Conservation (phyloP, 2,888 invertebrate genomes). For the Drosophila helvetica region DNA sequence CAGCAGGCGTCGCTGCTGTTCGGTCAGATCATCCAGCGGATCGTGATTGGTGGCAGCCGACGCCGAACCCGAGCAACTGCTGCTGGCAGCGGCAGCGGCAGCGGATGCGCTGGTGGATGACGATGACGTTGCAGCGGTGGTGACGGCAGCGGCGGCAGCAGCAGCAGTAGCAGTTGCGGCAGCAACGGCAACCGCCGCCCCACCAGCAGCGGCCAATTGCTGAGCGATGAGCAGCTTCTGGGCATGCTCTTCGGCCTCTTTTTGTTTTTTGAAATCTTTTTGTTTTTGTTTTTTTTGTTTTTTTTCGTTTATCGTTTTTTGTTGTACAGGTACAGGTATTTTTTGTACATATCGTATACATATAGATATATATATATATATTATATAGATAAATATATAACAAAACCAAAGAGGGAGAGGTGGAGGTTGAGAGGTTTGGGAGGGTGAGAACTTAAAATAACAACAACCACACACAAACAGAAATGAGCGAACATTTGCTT, state of each 20-base stretch:
- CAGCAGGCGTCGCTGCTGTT: conserved; percentile 80
- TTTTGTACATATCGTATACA: conserved; percentile 9
- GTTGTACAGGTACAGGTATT: conserved; percentile 17
- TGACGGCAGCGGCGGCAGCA: conserved; percentile 25
- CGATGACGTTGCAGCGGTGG: conserved; percentile 29
- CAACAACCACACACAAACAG: conserved; percentile 1
- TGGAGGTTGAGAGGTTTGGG: neutral
- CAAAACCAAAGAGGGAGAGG: conserved; percentile 2
- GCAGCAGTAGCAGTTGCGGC: conserved; percentile 40
- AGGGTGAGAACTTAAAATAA: conserved; percentile 8
- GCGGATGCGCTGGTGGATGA: conserved; percentile 28
- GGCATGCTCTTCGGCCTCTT: conserved; percentile 82
- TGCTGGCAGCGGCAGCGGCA: conserved; percentile 14
- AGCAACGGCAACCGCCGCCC: conserved; percentile 35
- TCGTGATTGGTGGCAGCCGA: conserved; percentile 31
- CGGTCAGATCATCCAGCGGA: conserved; percentile 77
- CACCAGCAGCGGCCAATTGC: conserved; percentile 71
- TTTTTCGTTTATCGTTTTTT: conserved; percentile 7
- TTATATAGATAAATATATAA: conserved; percentile 6
- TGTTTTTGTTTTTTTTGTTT: neutral
- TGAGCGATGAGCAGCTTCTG: conserved; percentile 82
- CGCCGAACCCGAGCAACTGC: conserved; percentile 5
- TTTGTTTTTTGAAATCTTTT: conserved; percentile 82
- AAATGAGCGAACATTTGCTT: neutral
- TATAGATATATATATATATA: conserved; percentile 16